Percentiles rank a stretch among this genome's conserved stretches.
Evolutionary conservation across 2,888 invertebrate genomes (phyloP).

Genomic region (Chymomyza procnemis): DNA sequence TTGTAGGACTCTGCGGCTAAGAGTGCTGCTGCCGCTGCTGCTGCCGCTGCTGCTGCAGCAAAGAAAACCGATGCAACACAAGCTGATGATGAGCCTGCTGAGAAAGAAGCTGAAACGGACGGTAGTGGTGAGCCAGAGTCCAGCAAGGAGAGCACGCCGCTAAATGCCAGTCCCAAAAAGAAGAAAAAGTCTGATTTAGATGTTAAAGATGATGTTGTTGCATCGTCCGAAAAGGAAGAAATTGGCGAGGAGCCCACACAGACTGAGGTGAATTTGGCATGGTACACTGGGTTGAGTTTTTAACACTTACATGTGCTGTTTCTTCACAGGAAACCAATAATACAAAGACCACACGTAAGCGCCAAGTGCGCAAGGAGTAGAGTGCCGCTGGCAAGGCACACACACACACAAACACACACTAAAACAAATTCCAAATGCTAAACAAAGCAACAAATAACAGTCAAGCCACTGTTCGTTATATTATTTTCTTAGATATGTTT

Average conservation of each 20-base stretch:
- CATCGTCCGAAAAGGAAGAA: conserved; percentile 42
- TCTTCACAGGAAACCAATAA: conserved; percentile 54
- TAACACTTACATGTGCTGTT: neutral
- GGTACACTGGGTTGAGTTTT: neutral
- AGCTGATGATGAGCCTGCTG: conserved; percentile 80
- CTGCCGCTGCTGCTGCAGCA: conserved; percentile 79
- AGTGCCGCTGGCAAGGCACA: neutral
- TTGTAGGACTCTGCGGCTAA: conserved; percentile 78
- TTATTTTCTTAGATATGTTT: conserved; percentile 17
- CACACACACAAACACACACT: conserved; percentile 12
- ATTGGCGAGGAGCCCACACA: conserved; percentile 59
- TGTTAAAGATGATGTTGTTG: conserved; percentile 58
- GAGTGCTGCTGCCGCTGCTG: conserved; percentile 79
- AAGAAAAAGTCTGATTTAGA: conserved; percentile 79
- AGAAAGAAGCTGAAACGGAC: conserved; percentile 48
- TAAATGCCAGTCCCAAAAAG: conserved; percentile 74
- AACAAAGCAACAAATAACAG: conserved; percentile 10
- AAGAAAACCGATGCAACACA: conserved; percentile 87
- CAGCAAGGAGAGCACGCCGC: conserved; percentile 42
- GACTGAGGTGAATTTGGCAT: conserved; percentile 65
- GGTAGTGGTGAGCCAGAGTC: conserved; percentile 30
- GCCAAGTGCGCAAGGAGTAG: conserved; percentile 76
- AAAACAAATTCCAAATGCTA: conserved; percentile 31
- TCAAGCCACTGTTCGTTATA: conserved; percentile 13
- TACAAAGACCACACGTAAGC: conserved; percentile 72